phyloP scores from a whole-genome alignment of 2,113 vertebrate species.

The Varanus salvator region DNA sequence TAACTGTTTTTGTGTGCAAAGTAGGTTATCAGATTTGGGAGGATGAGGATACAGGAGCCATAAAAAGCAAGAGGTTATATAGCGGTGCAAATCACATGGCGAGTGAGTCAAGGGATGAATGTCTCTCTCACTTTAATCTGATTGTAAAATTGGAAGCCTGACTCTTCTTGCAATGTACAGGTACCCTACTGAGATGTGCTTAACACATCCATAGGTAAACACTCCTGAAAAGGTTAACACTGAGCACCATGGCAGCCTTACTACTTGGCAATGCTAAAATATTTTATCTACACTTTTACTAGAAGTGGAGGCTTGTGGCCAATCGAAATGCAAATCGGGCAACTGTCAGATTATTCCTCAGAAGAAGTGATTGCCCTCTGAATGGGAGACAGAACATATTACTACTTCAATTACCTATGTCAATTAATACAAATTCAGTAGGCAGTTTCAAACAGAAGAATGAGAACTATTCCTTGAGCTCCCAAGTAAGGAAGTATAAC shows the following conservation, averaged over 20 bases:
- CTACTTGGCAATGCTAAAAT: conserved; percentile 62
- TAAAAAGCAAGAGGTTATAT: neutral
- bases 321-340: conserved; percentile 63
- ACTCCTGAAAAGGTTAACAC: conserved; percentile 69
- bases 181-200: conserved; percentile 52
- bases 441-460: conserved; percentile 55
- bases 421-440: conserved; percentile 69
- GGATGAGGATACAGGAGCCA: neutral
- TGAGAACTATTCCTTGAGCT: conserved; percentile 62
- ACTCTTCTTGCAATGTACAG: conserved; percentile 49
- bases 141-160: conserved; percentile 50
- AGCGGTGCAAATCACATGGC: neutral
- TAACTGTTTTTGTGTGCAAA: neutral
- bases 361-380: conserved; percentile 51
- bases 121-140: conserved; percentile 43
- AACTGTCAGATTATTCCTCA: conserved; percentile 56
- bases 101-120: neutral
- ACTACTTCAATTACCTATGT: conserved; percentile 67
- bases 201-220: conserved; percentile 69
- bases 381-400: conserved; percentile 47
- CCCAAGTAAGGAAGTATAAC: conserved; percentile 55
- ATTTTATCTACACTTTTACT: conserved; percentile 67
- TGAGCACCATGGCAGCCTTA: conserved; percentile 55
- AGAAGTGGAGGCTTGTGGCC: conserved; percentile 65
- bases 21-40: neutral